Conservation (phyloP, 2,113 vertebrate genomes). For the Tragelaphus strepsiceros region DNA sequence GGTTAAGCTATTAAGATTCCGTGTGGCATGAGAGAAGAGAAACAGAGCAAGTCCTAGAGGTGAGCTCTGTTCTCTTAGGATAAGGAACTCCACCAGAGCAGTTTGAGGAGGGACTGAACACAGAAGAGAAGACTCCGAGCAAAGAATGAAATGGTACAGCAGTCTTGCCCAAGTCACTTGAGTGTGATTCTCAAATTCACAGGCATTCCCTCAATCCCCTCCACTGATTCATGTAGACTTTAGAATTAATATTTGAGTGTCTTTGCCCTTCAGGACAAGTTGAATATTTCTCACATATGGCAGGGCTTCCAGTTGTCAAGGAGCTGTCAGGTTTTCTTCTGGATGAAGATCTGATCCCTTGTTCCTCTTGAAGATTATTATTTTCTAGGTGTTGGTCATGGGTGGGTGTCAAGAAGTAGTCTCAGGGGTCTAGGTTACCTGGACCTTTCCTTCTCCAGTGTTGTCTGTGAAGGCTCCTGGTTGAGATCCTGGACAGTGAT, state of each 20-base stretch:
- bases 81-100: background rate
- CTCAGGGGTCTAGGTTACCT: constrained; percentile 13
- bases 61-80: background rate
- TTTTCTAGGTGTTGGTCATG: constrained; percentile 87
- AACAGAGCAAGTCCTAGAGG: no score
- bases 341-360: constrained; percentile 87
- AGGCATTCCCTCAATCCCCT: background rate
- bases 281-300: constrained; percentile 83
- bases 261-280: constrained; percentile 81
- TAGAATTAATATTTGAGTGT: background rate
- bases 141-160: background rate
- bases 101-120: background rate
- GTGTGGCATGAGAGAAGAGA: background rate
- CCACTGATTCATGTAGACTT: background rate
- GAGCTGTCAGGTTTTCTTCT: constrained; percentile 87
- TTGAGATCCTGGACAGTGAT: constrained; percentile 76
- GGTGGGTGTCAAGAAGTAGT: constrained; percentile 56
- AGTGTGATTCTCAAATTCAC: background rate
- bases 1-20: background rate
- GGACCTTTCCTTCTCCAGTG: constrained; percentile 60
- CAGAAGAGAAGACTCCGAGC: background rate
- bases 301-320: constrained; percentile 81
- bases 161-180: background rate
- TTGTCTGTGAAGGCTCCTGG: constrained; percentile 85
- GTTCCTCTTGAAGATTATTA: constrained; percentile 83